Percentiles rank a stretch among this genome's conserved stretches.
These are phyloP conservation scores for Tricholaema leucomelas DNA, from an alignment of 2,113 vertebrate species.

Conservation along the genomic window DNA sequence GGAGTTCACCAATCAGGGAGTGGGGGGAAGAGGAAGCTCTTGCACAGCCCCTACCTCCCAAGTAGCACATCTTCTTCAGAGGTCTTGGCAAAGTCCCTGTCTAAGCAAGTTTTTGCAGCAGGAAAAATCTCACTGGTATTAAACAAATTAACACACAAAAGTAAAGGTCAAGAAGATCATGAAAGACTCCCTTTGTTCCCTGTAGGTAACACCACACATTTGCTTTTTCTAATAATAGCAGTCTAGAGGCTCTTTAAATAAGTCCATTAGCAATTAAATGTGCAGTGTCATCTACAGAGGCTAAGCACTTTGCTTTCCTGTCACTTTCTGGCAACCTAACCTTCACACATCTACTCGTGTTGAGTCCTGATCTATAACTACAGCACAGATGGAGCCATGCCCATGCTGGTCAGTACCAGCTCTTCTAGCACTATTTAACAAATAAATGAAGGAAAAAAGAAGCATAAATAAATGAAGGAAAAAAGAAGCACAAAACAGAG, in stretches of 20 bases:
- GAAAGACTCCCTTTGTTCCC: background rate
- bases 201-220: background rate
- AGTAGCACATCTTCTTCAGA: background rate
- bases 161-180: constrained; percentile 1
- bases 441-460: background rate
- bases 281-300: background rate
- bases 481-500: background rate
- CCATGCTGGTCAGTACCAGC: background rate
- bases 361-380: background rate
- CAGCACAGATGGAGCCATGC: background rate
- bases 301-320: background rate
- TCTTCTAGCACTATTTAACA: background rate
- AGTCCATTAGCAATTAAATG: constrained; percentile 1
- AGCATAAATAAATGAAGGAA: background rate
- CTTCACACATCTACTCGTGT: background rate
- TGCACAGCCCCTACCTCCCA: background rate
- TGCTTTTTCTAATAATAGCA: constrained; percentile 25
- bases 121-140: constrained; percentile 21
- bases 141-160: constrained; percentile 21
- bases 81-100: background rate
- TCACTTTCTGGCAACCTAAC: background rate
- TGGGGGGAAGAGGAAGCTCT: background rate
- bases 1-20: background rate
- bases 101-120: background rate
- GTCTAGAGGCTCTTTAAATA: background rate